These are phyloP conservation scores for Sarotherodon lohbergeri DNA, from an alignment of 2,113 vertebrate genomes.

Conservation along the genomic window DNA sequence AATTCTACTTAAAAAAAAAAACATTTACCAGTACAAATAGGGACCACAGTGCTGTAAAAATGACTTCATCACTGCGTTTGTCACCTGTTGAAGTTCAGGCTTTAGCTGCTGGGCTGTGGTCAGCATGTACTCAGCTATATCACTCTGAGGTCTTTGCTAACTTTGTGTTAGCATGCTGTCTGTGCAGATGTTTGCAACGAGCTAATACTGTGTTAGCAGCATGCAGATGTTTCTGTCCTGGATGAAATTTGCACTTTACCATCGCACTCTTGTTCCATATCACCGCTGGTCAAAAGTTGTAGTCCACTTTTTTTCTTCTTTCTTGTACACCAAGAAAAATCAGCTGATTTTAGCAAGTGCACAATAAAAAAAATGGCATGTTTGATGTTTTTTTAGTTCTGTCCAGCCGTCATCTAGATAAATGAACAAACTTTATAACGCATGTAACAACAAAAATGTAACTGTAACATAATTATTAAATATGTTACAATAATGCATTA, in stretches of 20 bases:
- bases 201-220: not conserved
- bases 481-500: too few species aligned
- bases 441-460: too few species aligned
- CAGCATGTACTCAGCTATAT: not conserved
- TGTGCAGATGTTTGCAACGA: not conserved
- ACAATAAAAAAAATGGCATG: too few species aligned
- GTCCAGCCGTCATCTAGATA: too few species aligned
- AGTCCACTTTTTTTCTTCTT: rapidly evolving
- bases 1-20: not conserved
- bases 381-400: too few species aligned
- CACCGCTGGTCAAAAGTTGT: not conserved
- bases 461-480: too few species aligned
- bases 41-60: not conserved
- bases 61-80: not conserved
- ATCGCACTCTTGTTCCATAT: not conserved
- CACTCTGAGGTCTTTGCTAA: not conserved
- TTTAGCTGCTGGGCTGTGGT: not conserved
- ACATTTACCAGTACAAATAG: not conserved
- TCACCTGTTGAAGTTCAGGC: not conserved
- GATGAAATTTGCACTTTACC: not conserved
- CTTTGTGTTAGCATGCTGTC: rapidly evolving
- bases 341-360: too few species aligned
- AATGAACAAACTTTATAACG: too few species aligned
- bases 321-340: not conserved
- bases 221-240: not conserved